Base-by-base conservation (phyloP, 2,888 invertebrate species). In the Helobdella robusta region DNA sequence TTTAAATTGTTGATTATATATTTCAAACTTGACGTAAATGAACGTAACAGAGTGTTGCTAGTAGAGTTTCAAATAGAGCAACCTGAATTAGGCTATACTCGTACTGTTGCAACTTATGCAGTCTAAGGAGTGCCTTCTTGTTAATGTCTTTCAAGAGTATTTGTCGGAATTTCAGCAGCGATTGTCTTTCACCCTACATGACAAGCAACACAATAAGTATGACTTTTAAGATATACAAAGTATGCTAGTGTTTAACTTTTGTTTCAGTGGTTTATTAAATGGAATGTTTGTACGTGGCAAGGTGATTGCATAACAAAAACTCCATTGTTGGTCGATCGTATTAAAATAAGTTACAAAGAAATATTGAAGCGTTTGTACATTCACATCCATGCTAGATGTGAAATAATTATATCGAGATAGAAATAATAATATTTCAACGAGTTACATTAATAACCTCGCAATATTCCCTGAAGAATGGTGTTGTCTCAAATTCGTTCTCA, bases 101-200 rank as follows among this genome's bases (percentile, higher is more conserved):
- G 23, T 65, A 65, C 28, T 58, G 25, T n/a, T 65, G 65, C 5
- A 65, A 48, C 11, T 46, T 36, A 25, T 59, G 28, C 46, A 65
- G 25, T 11, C 65, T 28, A 8, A 59, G 23, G 20, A 65, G 65
- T 18, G 65, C 65, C 20, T 20, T 48, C 46, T 59, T 65, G 15
- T 59, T 59, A 18, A 59, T 18, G 15, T 59, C 25, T 4, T 59
- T 59, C 59, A 59, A n/a, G 3, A 59, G 25, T 18, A 59, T 15
- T 23, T 59, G 30, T 18, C 36, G 34, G 15, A 59, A 35, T 20
- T 59, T 59, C 34, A 59, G 11, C 34, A 59, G 35, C 4, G 8
- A 34, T 5, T 59, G 30, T n/a, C 20, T 34, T 35, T 59, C 59
- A 18, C 59, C 59, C 59, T 59, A n/a, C 20, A 8, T n/a, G n/a